These are phyloP conservation scores for Cordilura impudica DNA, from an alignment of 2,888 invertebrate genomes.

Conservation along the genomic window DNA sequence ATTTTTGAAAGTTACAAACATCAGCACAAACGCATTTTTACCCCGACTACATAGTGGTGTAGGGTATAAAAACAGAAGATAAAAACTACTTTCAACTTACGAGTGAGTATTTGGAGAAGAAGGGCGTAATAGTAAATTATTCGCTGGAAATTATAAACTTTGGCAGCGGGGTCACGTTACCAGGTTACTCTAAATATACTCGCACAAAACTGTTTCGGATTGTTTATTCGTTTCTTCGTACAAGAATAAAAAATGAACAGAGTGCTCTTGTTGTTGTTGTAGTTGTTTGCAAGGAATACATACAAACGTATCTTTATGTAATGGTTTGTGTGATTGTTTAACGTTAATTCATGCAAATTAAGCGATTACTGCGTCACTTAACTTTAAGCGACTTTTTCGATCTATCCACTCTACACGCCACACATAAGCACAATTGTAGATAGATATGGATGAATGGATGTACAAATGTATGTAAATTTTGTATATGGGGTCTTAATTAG, in stretches of 20 bases:
- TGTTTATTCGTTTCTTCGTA: too few relatives aligned
- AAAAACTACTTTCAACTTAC: constrained; percentile 19
- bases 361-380: constrained; percentile 43
- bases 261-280: background rate
- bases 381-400: constrained; percentile 37
- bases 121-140: constrained; percentile 20
- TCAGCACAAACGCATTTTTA: too few relatives aligned
- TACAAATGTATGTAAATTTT: background rate
- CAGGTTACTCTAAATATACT: background rate
- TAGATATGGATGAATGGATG: background rate
- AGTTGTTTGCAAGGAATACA: background rate
- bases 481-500: constrained; percentile 52
- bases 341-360: constrained; percentile 51
- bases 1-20: too few relatives aligned
- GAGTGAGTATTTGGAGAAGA: too few relatives aligned
- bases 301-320: background rate
- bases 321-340: background rate
- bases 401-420: constrained; percentile 1
- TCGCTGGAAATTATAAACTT: constrained; percentile 6
- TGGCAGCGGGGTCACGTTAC: constrained; percentile 17
- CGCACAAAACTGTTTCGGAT: too few relatives aligned
- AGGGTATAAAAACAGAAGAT: too few relatives aligned
- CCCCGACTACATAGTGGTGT: too few relatives aligned
- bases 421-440: too few relatives aligned
- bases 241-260: too few relatives aligned